Percentiles rank a stretch among this genome's conserved stretches.
Evolutionary conservation across 1,140 invertebrate genomes (phyloP).

Genomic region (Drosophila novamexicana): DNA sequence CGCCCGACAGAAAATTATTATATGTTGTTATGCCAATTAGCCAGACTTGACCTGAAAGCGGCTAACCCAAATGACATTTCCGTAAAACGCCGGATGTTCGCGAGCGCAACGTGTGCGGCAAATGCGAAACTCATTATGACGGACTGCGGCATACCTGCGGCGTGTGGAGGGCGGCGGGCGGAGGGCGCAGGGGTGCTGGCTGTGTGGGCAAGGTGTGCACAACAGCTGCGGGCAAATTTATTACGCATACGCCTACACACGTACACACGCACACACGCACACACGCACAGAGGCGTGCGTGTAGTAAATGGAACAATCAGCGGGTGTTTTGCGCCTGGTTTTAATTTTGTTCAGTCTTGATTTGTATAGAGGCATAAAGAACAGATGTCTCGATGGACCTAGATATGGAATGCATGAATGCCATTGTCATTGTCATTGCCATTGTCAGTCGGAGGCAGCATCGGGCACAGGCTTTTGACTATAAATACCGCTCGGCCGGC

Average conservation of each 20-base stretch:
- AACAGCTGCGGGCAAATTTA: conserved; percentile 4
- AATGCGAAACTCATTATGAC: conserved; percentile 16
- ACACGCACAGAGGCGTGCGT: neutral
- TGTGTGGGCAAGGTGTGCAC: neutral
- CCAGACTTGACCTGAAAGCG: neutral
- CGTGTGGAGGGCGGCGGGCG: too few species aligned
- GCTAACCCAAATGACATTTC: neutral
- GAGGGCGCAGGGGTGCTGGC: too few species aligned
- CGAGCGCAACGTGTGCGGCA: neutral
- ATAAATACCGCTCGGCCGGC: conserved; percentile 27
- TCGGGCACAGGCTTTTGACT: neutral
- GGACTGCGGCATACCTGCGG: too few species aligned
- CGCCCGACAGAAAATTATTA: too few species aligned
- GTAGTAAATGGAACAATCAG: conserved; percentile 20
- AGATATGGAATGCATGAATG: too few species aligned
- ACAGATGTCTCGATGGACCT: conserved; percentile 20
- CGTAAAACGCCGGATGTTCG: neutral
- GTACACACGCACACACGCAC: neutral
- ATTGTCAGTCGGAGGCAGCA: too few species aligned
- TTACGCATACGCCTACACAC: conserved; percentile 13
- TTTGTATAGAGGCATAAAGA: conserved; percentile 23
- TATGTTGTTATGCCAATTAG: neutral
- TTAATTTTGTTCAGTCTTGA: conserved; percentile 10
- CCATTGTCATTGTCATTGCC: neutral
- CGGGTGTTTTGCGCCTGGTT: neutral